Conservation (phyloP, 2,888 invertebrate species). For the Yponomeuta cagnagella region DNA sequence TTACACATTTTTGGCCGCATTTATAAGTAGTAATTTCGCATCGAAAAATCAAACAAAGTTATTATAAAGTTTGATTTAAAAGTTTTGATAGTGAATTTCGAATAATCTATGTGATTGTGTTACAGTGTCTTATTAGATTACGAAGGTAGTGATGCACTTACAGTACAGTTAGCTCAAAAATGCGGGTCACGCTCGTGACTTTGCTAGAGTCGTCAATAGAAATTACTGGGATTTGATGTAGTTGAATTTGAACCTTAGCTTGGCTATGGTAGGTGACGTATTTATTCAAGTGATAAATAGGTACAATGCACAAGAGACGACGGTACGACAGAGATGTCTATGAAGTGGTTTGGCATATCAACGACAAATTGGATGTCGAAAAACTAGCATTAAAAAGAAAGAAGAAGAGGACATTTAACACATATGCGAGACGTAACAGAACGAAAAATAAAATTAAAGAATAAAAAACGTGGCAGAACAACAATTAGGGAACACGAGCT, state of each 20-base stretch:
- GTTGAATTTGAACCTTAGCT: no score
- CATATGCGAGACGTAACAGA: no score
- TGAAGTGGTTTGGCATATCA: not conserved
- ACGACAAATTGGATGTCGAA: not conserved
- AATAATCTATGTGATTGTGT: slow-evolving; percentile 36
- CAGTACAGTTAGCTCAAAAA: not conserved
- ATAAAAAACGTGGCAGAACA: no score
- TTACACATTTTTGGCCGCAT: not conserved
- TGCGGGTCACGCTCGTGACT: not conserved
- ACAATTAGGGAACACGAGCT: no score
- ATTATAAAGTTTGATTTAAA: not conserved
- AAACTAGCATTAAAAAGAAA: not conserved
- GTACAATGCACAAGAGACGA: no score
- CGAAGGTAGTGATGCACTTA: slow-evolving; percentile 15
- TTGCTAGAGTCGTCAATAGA: not conserved
- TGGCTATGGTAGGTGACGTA: no score
- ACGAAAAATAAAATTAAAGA: no score
- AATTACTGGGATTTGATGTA: not conserved
- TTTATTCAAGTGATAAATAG: no score
- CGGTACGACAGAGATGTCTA: not conserved
- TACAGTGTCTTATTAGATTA: slow-evolving; percentile 49
- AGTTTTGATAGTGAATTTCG: not conserved
- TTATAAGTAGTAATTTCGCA: not conserved
- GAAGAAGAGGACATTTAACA: no score
- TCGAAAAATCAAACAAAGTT: not conserved